phyloP scores from a whole-genome alignment of 2,888 invertebrate species.

The Drosophila aldrichi region DNA sequence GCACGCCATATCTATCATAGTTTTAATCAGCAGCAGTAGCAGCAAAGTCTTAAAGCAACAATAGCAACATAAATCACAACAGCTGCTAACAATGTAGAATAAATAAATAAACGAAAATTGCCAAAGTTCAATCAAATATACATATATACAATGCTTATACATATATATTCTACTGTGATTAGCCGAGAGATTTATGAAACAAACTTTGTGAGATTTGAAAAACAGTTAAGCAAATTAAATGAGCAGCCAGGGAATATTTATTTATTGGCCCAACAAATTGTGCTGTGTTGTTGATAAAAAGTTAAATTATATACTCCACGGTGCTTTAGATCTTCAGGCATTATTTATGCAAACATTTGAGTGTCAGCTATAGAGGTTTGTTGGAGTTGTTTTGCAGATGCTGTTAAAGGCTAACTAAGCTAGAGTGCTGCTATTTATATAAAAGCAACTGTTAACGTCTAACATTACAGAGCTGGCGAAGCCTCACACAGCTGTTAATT shows the following conservation, averaged over 20 bases:
- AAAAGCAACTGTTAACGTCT: no score
- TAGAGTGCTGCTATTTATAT: neutral
- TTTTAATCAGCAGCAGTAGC: constrained; percentile 40
- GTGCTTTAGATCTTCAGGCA: neutral
- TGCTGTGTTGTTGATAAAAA: neutral
- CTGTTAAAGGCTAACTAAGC: no score
- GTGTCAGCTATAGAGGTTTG: neutral
- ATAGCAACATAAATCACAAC: constrained; percentile 26
- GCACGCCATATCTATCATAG: constrained; percentile 57
- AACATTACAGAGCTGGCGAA: no score
- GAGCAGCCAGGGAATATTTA: constrained; percentile 6
- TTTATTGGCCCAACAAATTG: constrained; percentile 10
- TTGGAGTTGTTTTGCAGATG: neutral
- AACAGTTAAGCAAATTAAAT: constrained; percentile 14
- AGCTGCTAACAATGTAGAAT: constrained; percentile 10
- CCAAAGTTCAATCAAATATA: neutral
- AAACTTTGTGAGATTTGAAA: constrained; percentile 12
- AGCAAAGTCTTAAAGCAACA: constrained; percentile 1
- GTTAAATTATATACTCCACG: neutral
- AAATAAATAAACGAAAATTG: constrained; percentile 3
- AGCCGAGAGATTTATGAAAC: constrained; percentile 5
- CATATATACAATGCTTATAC: neutral
- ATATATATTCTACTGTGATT: neutral
- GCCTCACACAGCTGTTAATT: no score
- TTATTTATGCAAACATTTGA: neutral